phyloP scores from a whole-genome alignment of 2,888 invertebrate genomes.

The Malthinus seriepunctatus region DNA sequence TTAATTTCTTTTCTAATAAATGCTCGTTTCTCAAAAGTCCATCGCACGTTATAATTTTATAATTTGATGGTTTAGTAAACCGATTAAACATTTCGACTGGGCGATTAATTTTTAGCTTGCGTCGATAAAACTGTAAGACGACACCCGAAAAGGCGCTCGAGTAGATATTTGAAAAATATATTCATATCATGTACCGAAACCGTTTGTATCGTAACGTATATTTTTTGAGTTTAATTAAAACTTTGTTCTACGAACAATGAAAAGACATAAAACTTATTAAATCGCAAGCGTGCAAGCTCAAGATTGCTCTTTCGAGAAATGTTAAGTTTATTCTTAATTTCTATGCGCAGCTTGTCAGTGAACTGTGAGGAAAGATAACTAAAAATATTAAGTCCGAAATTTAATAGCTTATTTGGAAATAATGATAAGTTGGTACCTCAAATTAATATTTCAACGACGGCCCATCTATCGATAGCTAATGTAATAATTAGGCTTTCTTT shows the following conservation, averaged over 20 bases:
- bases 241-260: conserved; percentile 46
- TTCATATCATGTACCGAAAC: conserved; percentile 24
- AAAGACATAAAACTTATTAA: conserved; percentile 46
- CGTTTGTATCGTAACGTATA: conserved; percentile 24
- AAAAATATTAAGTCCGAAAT: conserved; percentile 12
- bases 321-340: conserved; percentile 43
- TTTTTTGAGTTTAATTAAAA: conserved; percentile 33
- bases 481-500: conserved; percentile 18
- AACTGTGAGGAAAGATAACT: conserved; percentile 32
- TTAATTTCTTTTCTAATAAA: no score
- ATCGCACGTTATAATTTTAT: no score
- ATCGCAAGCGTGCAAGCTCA: conserved; percentile 46
- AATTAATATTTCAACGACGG: neutral
- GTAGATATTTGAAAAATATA: conserved; percentile 8
- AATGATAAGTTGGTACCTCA: neutral
- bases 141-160: no score
- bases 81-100: no score
- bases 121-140: no score
- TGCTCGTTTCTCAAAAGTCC: no score
- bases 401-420: conserved; percentile 2
- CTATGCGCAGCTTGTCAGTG: conserved; percentile 41
- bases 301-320: conserved; percentile 50
- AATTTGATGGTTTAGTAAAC: no score
- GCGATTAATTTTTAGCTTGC: no score
- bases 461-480: neutral